phyloP scores from a whole-genome alignment of 2,797 vertebrate genomes.

The Erithacus rubecula region DNA sequence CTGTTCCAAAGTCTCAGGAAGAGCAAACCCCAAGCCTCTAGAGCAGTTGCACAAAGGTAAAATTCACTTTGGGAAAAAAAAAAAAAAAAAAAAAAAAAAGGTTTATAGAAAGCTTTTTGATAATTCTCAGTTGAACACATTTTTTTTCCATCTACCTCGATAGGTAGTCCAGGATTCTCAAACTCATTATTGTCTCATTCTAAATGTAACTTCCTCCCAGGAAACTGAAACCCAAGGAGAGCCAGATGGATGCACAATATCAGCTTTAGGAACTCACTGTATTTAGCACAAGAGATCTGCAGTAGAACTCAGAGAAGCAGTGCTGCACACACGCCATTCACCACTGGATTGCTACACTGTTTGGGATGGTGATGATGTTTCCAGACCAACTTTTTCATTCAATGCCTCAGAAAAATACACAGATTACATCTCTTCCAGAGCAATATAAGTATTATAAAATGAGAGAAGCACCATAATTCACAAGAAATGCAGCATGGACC shows the following conservation, averaged over 20 bases:
- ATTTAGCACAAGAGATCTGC: constrained; percentile 33
- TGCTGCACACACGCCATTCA: constrained; percentile 38
- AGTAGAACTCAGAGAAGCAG: constrained; percentile 40
- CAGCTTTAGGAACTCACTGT: constrained; percentile 43
- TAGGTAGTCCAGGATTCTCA: constrained; percentile 33
- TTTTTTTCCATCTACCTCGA: constrained; percentile 19
- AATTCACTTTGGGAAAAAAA: neutral
- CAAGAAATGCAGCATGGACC: constrained; percentile 70
- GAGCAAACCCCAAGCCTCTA: constrained; percentile 41
- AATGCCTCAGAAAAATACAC: constrained; percentile 65
- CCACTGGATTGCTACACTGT: constrained; percentile 53
- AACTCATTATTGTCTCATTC: constrained; percentile 1
- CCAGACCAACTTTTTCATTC: constrained; percentile 45
- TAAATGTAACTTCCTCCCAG: constrained; percentile 41
- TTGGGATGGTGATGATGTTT: constrained; percentile 59
- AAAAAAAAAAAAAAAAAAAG: neutral
- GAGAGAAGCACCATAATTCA: constrained; percentile 76
- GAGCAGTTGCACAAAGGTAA: constrained; percentile 14
- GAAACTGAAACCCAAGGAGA: constrained; percentile 37
- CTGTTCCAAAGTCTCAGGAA: constrained; percentile 35
- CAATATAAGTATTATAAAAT: constrained; percentile 60
- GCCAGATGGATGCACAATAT: constrained; percentile 41
- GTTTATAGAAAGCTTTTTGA: constrained; percentile 17
- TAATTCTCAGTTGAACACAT: neutral
- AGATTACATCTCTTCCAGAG: constrained; percentile 62